Evolutionary conservation across 2,113 vertebrate genomes (phyloP).

Genomic region (Chaenogobius annularis): DNA sequence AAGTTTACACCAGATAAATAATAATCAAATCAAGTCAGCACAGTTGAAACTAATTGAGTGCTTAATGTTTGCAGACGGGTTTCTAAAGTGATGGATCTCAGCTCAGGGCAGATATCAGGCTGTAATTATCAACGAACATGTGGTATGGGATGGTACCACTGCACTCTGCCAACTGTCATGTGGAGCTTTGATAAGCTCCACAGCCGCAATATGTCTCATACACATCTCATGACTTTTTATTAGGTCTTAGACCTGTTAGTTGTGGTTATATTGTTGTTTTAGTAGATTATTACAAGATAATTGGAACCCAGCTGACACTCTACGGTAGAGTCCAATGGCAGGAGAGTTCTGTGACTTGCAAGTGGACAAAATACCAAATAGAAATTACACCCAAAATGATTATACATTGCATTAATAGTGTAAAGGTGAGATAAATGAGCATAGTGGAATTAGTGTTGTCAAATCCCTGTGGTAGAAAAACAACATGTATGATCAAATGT

Average conservation of each 20-base stretch:
- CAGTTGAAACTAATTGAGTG: conserved; percentile 3
- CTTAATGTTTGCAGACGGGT: conserved; percentile 7
- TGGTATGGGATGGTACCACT: conserved; percentile 51
- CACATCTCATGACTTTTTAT: not conserved
- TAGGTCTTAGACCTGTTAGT: not conserved
- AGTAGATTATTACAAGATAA: not conserved
- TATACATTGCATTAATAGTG: no score
- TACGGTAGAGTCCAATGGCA: no score
- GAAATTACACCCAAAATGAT: no score
- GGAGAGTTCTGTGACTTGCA: no score
- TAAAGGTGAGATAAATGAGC: no score
- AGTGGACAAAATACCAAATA: no score
- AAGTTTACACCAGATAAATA: not conserved
- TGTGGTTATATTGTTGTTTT: not conserved
- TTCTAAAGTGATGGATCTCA: conserved; percentile 11
- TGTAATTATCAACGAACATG: conserved; percentile 51
- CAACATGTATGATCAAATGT: no score
- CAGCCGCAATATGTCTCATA: conserved; percentile 15
- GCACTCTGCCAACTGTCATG: conserved; percentile 51
- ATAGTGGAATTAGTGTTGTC: no score
- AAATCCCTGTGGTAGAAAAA: no score
- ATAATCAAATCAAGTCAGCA: not conserved
- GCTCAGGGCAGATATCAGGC: conserved; percentile 25
- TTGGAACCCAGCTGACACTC: no score
- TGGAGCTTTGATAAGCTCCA: conserved; percentile 49